These are phyloP conservation scores for Caenorhabditis sulstoni DNA, from an alignment of 2,888 invertebrate genomes.

Conservation along the genomic window DNA sequence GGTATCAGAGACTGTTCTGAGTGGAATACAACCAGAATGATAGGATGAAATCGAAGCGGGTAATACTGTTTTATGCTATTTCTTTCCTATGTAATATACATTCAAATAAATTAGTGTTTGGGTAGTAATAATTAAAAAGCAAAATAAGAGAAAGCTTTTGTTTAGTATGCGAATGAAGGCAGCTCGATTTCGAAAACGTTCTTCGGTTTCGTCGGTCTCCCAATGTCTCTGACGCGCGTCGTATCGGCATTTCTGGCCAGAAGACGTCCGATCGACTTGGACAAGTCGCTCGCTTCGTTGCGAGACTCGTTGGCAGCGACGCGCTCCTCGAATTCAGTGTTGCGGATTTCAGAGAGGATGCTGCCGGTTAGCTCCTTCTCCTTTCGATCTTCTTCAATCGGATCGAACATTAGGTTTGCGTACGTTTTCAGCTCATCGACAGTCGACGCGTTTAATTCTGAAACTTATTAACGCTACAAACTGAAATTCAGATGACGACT, in stretches of 20 bases:
- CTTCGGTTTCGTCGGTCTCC: conserved; percentile 70
- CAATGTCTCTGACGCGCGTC: conserved; percentile 72
- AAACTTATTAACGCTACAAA: conserved; percentile 16
- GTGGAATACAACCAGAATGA: too few relatives aligned
- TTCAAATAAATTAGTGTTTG: conserved; percentile 24
- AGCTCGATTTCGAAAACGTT: conserved; percentile 77
- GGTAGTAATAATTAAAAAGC: neutral
- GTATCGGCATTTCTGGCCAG: conserved; percentile 74
- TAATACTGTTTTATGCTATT: conserved; percentile 23
- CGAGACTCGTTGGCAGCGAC: conserved; percentile 53
- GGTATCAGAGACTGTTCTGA: too few relatives aligned
- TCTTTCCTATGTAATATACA: conserved; percentile 17
- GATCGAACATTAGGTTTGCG: conserved; percentile 71
- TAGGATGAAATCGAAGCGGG: conserved; percentile 29
- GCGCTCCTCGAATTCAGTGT: conserved; percentile 64
- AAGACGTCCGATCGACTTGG: conserved; percentile 70
- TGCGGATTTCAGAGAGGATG: conserved; percentile 66
- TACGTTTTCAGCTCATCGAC: conserved; percentile 69
- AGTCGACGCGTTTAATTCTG: conserved; percentile 62
- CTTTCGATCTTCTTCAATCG: conserved; percentile 72
- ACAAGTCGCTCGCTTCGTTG: conserved; percentile 63
- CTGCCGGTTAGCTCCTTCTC: conserved; percentile 66
- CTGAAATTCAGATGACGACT: neutral
- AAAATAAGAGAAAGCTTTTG: neutral
- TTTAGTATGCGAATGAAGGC: conserved; percentile 66